A percentile compares a stretch with the other conserved stretches of the same genome.
Evolutionary conservation across 2,113 vertebrate species (phyloP).

Genomic region (Bambusicola thoracicus): DNA sequence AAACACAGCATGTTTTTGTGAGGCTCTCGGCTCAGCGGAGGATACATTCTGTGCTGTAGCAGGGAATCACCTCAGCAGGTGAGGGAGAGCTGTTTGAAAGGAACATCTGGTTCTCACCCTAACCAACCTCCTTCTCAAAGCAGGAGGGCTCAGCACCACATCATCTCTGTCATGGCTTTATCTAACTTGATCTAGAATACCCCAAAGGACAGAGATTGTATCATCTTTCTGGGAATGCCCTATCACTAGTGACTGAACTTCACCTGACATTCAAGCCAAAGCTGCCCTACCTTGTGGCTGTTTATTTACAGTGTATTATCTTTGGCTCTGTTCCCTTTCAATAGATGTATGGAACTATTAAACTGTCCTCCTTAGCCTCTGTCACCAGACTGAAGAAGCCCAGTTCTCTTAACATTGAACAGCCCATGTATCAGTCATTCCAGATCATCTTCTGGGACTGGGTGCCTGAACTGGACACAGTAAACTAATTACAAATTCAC

Average conservation of each 20-base stretch:
- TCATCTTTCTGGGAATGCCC: fast-evolving
- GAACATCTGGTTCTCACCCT: background rate
- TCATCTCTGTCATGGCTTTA: background rate
- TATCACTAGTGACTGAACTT: background rate
- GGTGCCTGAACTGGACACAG: background rate
- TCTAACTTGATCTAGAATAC: background rate
- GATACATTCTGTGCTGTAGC: too few relatives aligned
- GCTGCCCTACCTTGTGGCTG: background rate
- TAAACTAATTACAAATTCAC: background rate
- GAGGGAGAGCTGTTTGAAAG: background rate
- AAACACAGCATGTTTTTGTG: too few relatives aligned
- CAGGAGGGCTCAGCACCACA: background rate
- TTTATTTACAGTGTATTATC: background rate
- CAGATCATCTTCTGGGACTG: background rate
- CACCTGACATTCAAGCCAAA: background rate
- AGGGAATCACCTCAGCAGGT: too few relatives aligned
- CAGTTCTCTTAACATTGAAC: background rate
- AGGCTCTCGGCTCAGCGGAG: too few relatives aligned
- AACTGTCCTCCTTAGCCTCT: background rate
- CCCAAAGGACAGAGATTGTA: fast-evolving
- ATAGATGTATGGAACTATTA: background rate
- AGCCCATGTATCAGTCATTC: background rate
- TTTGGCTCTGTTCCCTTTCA: background rate
- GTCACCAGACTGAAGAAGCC: background rate
- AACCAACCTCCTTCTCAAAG: background rate